Evolutionary conservation across 2,113 vertebrate species (phyloP).

Genomic region (Pluvialis apricaria): DNA sequence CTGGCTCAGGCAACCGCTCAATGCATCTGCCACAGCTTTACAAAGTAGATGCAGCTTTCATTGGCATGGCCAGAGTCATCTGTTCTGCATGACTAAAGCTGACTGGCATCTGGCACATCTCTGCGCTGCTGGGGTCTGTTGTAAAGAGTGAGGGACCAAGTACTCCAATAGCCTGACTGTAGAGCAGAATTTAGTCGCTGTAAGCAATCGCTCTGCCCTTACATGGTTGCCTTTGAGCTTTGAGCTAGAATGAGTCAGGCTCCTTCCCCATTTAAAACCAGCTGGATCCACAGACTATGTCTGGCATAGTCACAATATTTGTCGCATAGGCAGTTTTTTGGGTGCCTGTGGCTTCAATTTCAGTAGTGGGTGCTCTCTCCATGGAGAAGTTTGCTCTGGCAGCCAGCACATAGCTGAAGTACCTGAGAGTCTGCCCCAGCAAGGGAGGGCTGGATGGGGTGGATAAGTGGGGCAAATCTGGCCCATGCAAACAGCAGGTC

Average conservation of each 20-base stretch:
- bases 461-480: not conserved
- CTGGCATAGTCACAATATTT: accelerated
- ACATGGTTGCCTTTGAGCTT: not conserved
- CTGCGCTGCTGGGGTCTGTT: not conserved
- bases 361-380: not conserved
- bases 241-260: not conserved
- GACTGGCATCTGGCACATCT: not conserved
- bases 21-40: not conserved
- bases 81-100: not conserved
- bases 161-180: not conserved
- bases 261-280: not conserved
- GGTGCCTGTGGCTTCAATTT: not conserved
- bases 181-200: not conserved
- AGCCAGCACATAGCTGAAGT: not conserved
- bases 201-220: not conserved
- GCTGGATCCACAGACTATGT: not conserved
- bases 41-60: not conserved
- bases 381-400: not conserved
- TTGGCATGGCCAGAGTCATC: not conserved
- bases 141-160: not conserved
- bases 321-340: not conserved
- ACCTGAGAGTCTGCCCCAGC: not conserved
- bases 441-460: not conserved
- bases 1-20: not conserved
- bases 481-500: not conserved